Conservation (phyloP, 2,888 invertebrate species). For the Drosophila maculinotata region DNA sequence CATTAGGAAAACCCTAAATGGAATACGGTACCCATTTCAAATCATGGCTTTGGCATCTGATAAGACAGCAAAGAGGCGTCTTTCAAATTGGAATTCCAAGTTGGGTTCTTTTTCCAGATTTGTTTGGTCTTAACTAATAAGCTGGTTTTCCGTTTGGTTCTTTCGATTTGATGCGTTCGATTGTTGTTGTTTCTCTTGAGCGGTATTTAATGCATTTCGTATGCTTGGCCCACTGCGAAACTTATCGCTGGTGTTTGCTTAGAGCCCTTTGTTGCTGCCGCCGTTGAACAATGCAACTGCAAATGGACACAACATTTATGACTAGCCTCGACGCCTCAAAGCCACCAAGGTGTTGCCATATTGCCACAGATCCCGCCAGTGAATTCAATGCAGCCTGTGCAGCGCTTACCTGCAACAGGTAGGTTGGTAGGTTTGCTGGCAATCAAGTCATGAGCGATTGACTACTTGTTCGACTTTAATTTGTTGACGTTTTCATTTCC, state of each 20-base stretch:
- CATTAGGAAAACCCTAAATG: conserved; percentile 16
- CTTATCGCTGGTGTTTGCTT: conserved; percentile 26
- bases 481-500: conserved; percentile 59
- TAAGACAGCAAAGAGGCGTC: conserved; percentile 7
- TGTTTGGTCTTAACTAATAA: conserved; percentile 27
- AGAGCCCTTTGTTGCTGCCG: conserved; percentile 36
- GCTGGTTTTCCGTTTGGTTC: conserved; percentile 1
- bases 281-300: conserved; percentile 30
- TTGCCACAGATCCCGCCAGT: neutral
- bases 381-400: neutral
- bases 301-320: conserved; percentile 37
- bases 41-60: conserved; percentile 21
- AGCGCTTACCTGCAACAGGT: neutral
- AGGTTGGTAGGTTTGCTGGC: conserved; percentile 28
- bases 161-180: conserved; percentile 4
- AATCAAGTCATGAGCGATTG: conserved; percentile 40
- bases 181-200: conserved; percentile 8
- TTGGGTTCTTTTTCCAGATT: conserved; percentile 1
- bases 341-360: conserved; percentile 15
- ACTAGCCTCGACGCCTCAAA: conserved; percentile 13
- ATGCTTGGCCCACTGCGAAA: conserved; percentile 10
- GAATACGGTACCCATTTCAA: conserved; percentile 14
- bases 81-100: conserved; percentile 25
- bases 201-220: conserved; percentile 33
- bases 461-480: conserved; percentile 45